A percentile compares a stretch with the other conserved stretches of the same genome.
Evolutionary conservation across 1,140 invertebrate species (phyloP).

Genomic region (Trichonephila clavipes): DNA sequence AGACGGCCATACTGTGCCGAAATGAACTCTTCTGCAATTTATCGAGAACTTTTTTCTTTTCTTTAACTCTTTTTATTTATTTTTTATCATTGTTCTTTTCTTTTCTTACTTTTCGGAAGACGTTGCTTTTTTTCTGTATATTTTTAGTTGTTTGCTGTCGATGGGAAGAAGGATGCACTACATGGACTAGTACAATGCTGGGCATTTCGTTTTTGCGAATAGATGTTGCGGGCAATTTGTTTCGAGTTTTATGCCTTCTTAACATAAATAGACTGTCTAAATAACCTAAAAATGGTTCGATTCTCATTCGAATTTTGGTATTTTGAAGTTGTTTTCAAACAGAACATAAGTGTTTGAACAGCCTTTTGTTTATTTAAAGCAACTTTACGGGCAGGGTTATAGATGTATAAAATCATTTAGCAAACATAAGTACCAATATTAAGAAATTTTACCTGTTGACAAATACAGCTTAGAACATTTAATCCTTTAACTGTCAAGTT

Average conservation of each 20-base stretch:
- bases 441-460: too few relatives aligned
- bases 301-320: not conserved
- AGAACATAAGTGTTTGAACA: not conserved
- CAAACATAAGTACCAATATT: too few relatives aligned
- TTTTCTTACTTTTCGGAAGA: not conserved
- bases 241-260: not conserved
- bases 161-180: not conserved
- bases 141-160: not conserved
- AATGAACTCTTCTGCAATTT: conserved; percentile 41
- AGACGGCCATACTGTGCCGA: not conserved
- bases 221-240: not conserved
- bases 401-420: too few relatives aligned
- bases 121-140: not conserved
- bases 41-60: not conserved
- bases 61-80: not conserved
- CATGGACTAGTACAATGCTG: not conserved
- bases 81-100: not conserved
- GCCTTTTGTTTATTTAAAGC: too few relatives aligned
- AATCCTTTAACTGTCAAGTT: too few relatives aligned
- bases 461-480: too few relatives aligned
- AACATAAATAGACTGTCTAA: not conserved
- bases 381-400: too few relatives aligned
- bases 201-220: not conserved
- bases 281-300: not conserved
- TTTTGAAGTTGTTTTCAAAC: not conserved